phyloP scores from a whole-genome alignment of 2,888 invertebrate species.

The Nematopogon swammerdamellus region DNA sequence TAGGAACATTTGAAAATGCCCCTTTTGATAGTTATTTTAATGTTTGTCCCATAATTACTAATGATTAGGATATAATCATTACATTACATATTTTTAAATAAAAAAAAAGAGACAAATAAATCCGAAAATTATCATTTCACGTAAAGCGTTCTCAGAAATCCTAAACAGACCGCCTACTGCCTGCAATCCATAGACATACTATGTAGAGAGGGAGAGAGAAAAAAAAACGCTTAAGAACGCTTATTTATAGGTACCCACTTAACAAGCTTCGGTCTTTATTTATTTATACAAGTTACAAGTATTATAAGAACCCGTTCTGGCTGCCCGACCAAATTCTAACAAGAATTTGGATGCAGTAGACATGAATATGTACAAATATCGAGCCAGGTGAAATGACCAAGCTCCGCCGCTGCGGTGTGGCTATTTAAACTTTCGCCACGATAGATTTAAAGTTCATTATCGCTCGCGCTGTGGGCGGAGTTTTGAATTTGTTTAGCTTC shows the following conservation, averaged over 20 bases:
- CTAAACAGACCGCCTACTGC: too few relatives aligned
- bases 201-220: too few relatives aligned
- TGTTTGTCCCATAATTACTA: too few relatives aligned
- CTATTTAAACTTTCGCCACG: not conserved
- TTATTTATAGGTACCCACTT: not conserved
- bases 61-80: too few relatives aligned
- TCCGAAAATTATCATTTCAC: too few relatives aligned
- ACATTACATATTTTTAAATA: too few relatives aligned
- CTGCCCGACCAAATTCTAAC: slow-evolving; percentile 44
- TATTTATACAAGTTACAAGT: slow-evolving; percentile 26
- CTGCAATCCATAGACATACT: too few relatives aligned
- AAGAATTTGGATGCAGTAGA: slow-evolving; percentile 41
- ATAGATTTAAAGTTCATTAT: not conserved
- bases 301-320: slow-evolving; percentile 34
- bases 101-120: too few relatives aligned
- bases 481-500: not conserved
- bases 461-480: not conserved
- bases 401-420: not conserved
- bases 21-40: too few relatives aligned
- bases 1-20: too few relatives aligned
- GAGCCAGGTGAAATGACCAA: not conserved
- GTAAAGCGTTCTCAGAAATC: too few relatives aligned
- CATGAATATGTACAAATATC: not conserved
- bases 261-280: not conserved
- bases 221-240: not conserved